Conservation (phyloP, 1,140 invertebrate species). For the Solenopsis invicta region DNA sequence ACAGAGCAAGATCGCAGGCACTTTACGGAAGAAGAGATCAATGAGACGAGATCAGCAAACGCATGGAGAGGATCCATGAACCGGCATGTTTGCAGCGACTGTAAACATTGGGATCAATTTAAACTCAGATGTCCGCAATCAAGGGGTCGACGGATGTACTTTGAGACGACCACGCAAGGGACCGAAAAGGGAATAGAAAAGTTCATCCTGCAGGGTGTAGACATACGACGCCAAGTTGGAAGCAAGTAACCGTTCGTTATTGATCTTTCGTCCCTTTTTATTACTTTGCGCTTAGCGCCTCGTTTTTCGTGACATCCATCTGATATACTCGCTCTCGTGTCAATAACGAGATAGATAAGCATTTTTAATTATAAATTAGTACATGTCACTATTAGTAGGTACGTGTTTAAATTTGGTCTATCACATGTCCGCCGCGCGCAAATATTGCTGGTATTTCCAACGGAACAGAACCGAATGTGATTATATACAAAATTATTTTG, state of each 20-base stretch:
- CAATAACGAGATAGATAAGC: conserved; percentile 8
- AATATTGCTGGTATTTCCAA: conserved; percentile 6
- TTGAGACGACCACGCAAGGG: conserved; percentile 20
- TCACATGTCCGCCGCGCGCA: not conserved
- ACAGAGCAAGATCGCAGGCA: not conserved
- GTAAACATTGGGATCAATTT: conserved; percentile 81
- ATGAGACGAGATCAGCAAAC: conserved; percentile 2
- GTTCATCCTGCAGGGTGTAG: conserved; percentile 40
- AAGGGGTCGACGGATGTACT: conserved; percentile 66
- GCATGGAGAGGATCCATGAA: conserved; percentile 29
- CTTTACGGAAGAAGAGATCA: conserved; percentile 35
- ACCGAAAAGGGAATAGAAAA: conserved; percentile 72
- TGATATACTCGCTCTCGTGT: not conserved
- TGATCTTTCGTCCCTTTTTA: conserved; percentile 25
- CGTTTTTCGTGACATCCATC: conserved; percentile 5
- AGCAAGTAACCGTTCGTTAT: conserved; percentile 55
- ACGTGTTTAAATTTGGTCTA: not conserved
- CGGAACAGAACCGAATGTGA: not conserved
- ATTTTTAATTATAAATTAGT: conserved; percentile 19
- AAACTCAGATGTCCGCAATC: conserved; percentile 81
- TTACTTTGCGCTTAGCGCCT: conserved; percentile 34
- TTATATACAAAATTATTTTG: not conserved
- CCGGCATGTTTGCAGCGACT: conserved; percentile 56
- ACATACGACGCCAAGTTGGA: conserved; percentile 31
- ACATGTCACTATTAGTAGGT: not conserved